A percentile compares a stretch with the other conserved stretches of the same genome.
Conservation (phyloP, 2,888 invertebrate genomes). For the Acrocyrtus sp. region DNA sequence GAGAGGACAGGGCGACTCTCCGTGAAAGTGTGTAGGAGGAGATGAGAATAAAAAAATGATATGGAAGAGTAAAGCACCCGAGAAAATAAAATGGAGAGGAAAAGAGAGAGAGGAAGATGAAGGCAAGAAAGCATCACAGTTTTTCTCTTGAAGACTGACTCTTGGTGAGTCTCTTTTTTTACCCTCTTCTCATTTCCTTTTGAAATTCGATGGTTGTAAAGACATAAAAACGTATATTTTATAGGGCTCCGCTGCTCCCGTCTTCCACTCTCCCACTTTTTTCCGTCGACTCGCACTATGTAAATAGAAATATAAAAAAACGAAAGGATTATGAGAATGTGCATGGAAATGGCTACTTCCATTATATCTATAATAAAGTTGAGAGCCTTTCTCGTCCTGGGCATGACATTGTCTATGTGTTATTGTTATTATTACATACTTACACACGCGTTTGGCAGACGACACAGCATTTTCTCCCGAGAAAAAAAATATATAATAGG, state of each 20-base stretch:
- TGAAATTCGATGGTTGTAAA: neutral
- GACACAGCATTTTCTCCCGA: too few relatives aligned
- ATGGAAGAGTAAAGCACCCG: too few relatives aligned
- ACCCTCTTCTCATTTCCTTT: slow-evolving; percentile 6
- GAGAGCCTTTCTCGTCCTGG: slow-evolving; percentile 18
- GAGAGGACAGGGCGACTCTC: too few relatives aligned
- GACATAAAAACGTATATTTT: neutral
- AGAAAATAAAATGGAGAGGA: slow-evolving; percentile 7
- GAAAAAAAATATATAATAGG: too few relatives aligned
- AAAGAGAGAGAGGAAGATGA: slow-evolving; percentile 6
- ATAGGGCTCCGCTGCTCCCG: neutral
- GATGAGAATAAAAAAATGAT: too few relatives aligned
- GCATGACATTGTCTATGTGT: slow-evolving; percentile 40
- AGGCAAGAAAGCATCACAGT: slow-evolving; percentile 10
- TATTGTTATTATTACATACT: slow-evolving; percentile 39
- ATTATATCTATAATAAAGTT: slow-evolving; percentile 39
- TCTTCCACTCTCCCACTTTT: neutral
- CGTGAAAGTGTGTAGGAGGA: neutral
- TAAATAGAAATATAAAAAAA: too few relatives aligned
- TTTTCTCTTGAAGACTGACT: neutral
- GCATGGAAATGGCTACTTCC: slow-evolving; percentile 34
- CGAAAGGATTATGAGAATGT: slow-evolving; percentile 45
- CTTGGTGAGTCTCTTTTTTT: neutral
- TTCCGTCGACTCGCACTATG: too few relatives aligned
- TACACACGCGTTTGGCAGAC: slow-evolving; percentile 22